Percentiles rank a stretch among this genome's conserved stretches.
These are phyloP conservation scores for Ennomos quercinarius DNA, from an alignment of 2,888 invertebrate genomes.

Conservation along the genomic window DNA sequence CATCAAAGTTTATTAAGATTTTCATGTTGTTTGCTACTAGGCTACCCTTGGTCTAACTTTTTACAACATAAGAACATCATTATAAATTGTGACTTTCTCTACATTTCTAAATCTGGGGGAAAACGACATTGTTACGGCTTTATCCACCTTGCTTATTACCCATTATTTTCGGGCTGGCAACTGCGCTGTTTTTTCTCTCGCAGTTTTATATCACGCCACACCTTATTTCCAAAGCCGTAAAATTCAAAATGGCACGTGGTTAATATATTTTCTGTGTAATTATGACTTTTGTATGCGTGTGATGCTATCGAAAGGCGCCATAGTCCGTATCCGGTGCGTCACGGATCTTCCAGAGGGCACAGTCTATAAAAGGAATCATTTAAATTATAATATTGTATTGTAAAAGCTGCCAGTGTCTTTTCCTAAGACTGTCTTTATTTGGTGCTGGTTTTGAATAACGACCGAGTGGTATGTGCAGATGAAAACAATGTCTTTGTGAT, in stretches of 20 bases:
- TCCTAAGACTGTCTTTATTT: too few relatives aligned
- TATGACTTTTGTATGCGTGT: constrained; percentile 34
- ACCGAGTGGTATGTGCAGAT: too few relatives aligned
- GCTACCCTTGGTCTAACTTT: too few relatives aligned
- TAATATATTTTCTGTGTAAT: constrained; percentile 13
- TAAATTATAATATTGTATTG: constrained; percentile 7
- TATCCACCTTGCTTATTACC: constrained; percentile 30
- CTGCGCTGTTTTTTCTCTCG: constrained; percentile 13
- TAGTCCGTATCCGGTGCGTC: constrained; percentile 30
- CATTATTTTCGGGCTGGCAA: constrained; percentile 31
- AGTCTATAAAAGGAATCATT: constrained; percentile 18
- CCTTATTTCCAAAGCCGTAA: constrained; percentile 16
- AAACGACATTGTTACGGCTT: constrained; percentile 26
- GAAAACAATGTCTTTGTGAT: too few relatives aligned
- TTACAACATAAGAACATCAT: too few relatives aligned
- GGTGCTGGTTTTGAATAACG: too few relatives aligned
- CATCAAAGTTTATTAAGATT: too few relatives aligned
- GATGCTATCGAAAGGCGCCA: constrained; percentile 31
- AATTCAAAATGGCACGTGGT: constrained; percentile 18
- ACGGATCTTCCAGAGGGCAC: constrained; percentile 13
- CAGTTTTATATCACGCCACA: constrained; percentile 12
- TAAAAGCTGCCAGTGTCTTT: neutral
- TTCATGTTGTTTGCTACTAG: too few relatives aligned
- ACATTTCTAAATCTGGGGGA: constrained; percentile 9
- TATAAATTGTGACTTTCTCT: neutral